Base-by-base conservation (phyloP, 2,888 invertebrate species). In the Tyria jacobaeae region DNA sequence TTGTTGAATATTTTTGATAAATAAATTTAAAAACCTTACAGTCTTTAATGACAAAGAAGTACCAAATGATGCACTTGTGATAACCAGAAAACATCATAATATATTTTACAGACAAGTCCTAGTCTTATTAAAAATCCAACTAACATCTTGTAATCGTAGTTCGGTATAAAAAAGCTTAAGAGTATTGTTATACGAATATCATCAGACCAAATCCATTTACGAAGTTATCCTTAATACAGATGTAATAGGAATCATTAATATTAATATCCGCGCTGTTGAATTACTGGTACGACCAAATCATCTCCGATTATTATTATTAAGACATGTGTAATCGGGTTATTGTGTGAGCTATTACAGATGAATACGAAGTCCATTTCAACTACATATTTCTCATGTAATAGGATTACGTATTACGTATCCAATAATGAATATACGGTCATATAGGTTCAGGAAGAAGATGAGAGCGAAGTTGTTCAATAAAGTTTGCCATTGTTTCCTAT, bases 361-460 rank as follows among this genome's bases (percentile, higher is more conserved):
- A 72, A 68, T 64, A 53, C 57, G 54, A 12, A 57, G 70, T 60
- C 64, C 56, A 70, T 71, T 64, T 62, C 71, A 68, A 73, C 62
- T 60, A n/a, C n/a, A n/a, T n/a, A 63, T 66, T 60, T 64, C 59
- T 51, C 39, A 15, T 39, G 50, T 75, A 75, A 75, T 74, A 65
- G 73, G 75, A 76, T 76, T 75, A 77, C 27, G 44, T 49, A 76
- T 76, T 75, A 77, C 27, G 44, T 49, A 39, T 9, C 54, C 61
- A 59, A 75, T 71, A 76, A 73, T 75, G 72, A 71, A 68, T 71
- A 70, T 57, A 66, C 64, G 70, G 62, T 21, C 10, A 17, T 44
- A 44, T 4, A 44, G 44, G 21, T 21, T 21, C 44, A 4, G 44
- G 12, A 44, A 21, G 21, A 44, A 44, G 12, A 44, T 44, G 3